These are phyloP conservation scores for Drosophila bipectinata DNA, from an alignment of 1,140 invertebrate species.

Conservation along the genomic window DNA sequence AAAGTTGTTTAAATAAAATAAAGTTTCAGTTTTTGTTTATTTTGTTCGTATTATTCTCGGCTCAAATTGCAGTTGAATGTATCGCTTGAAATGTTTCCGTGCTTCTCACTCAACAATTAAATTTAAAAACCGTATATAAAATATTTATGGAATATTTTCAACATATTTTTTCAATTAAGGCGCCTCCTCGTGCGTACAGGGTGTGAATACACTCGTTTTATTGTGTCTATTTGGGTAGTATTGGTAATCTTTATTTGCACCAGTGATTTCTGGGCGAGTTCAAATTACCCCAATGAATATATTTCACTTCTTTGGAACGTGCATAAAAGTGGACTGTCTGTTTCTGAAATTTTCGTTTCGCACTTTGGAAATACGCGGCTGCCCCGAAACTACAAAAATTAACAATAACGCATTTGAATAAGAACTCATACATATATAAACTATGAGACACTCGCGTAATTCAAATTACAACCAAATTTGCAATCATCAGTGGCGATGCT, in stretches of 20 bases:
- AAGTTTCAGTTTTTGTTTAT: too few species aligned
- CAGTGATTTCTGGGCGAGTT: slow-evolving; percentile 50
- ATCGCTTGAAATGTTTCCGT: neutral
- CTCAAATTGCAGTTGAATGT: neutral
- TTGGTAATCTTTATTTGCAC: slow-evolving; percentile 41
- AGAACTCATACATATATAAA: slow-evolving; percentile 7
- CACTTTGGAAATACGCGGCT: slow-evolving; percentile 64
- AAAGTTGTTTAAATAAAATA: slow-evolving; percentile 1
- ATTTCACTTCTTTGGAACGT: neutral
- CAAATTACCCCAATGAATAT: slow-evolving; percentile 38
- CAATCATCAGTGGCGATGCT: slow-evolving; percentile 1
- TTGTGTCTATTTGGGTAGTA: slow-evolving; percentile 66
- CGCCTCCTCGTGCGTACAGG: slow-evolving; percentile 29
- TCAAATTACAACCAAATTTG: neutral
- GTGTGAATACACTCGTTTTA: slow-evolving; percentile 17
- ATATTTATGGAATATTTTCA: slow-evolving; percentile 6
- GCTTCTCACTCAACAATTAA: neutral
- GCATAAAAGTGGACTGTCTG: neutral
- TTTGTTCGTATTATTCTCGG: too few species aligned
- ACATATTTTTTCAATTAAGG: slow-evolving; percentile 65
- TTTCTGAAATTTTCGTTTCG: slow-evolving; percentile 59
- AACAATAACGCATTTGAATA: slow-evolving; percentile 36
- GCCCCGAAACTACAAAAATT: slow-evolving; percentile 7
- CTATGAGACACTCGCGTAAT: neutral
- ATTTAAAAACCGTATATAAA: neutral